These are phyloP conservation scores for Saccopteryx leptura DNA, from an alignment of 2,113 vertebrate species.

Conservation along the genomic window DNA sequence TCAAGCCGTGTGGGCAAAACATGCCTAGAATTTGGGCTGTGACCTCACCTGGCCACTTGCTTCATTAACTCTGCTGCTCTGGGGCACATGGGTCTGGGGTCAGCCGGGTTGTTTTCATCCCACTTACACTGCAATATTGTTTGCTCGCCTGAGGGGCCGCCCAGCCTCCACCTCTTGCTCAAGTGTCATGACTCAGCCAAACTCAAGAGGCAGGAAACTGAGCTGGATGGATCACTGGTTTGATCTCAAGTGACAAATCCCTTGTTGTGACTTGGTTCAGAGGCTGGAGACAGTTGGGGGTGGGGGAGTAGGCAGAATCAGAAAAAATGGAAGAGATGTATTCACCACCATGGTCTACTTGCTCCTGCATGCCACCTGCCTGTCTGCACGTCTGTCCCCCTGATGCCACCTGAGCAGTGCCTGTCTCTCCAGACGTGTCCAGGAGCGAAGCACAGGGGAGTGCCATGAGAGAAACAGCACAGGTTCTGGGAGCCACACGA, in stretches of 20 bases:
- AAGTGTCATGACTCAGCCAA: slow-evolving; percentile 67
- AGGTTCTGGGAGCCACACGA: not conserved
- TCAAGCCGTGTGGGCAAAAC: slow-evolving; percentile 70
- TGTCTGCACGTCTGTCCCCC: not conserved
- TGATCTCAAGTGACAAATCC: slow-evolving; percentile 73
- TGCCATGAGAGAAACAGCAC: not conserved
- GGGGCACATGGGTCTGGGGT: slow-evolving; percentile 71
- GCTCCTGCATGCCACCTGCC: not conserved
- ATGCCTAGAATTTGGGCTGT: slow-evolving; percentile 79
- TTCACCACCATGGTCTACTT: not conserved
- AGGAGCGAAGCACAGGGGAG: not conserved
- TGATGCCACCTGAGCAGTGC: not conserved
- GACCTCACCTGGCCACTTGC: slow-evolving; percentile 81
- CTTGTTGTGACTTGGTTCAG: slow-evolving; percentile 76
- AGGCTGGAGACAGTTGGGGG: not conserved
- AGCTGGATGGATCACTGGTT: slow-evolving; percentile 58
- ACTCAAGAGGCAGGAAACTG: slow-evolving; percentile 61
- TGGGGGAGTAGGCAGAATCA: not conserved
- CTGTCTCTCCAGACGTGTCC: not conserved
- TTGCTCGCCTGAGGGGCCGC: slow-evolving; percentile 59
- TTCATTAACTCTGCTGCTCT: slow-evolving; percentile 79
- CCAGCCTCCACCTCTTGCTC: slow-evolving; percentile 41
- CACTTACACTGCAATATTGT: not conserved
- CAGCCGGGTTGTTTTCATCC: slow-evolving; percentile 51
- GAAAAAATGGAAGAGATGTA: not conserved